Percentiles rank a stretch among this genome's conserved stretches.
phyloP scores from a whole-genome alignment of 2,888 invertebrate species.

The Sphecodes monilicornis region DNA sequence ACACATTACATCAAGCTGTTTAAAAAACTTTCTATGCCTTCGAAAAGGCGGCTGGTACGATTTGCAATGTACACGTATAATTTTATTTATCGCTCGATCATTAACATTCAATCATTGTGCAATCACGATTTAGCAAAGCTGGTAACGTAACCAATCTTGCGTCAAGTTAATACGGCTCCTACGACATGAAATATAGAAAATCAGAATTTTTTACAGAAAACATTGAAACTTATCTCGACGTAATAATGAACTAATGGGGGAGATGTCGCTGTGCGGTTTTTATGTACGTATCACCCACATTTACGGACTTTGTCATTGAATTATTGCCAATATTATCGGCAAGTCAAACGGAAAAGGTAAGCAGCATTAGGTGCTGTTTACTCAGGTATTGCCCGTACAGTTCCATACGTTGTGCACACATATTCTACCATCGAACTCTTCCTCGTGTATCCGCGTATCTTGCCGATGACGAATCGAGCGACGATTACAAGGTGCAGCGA shows the following conservation, averaged over 20 bases:
- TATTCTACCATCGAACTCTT: conserved; percentile 5
- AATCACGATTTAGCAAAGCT: conserved; percentile 36
- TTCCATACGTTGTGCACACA: background rate
- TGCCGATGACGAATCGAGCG: conserved; percentile 50
- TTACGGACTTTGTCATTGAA: background rate
- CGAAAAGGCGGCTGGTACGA: background rate
- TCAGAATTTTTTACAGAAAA: background rate
- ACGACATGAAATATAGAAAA: background rate
- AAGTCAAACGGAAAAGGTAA: conserved; percentile 18
- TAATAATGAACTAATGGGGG: background rate
- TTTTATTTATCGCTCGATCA: conserved; percentile 37
- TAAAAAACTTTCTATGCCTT: background rate
- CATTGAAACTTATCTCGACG: background rate
- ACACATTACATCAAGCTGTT: background rate
- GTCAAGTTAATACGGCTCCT: conserved; percentile 28
- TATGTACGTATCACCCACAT: background rate
- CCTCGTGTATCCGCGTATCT: conserved; percentile 38
- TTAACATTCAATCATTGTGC: conserved; percentile 42
- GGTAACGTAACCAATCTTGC: conserved; percentile 29
- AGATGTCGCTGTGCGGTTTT: background rate
- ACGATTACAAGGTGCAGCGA: conserved; percentile 30
- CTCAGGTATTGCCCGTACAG: background rate
- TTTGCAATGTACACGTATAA: conserved; percentile 7
- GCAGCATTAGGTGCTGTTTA: background rate
- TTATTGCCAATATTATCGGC: conserved; percentile 14